Conservation (phyloP, 2,888 invertebrate genomes). For the Agrotis puta region DNA sequence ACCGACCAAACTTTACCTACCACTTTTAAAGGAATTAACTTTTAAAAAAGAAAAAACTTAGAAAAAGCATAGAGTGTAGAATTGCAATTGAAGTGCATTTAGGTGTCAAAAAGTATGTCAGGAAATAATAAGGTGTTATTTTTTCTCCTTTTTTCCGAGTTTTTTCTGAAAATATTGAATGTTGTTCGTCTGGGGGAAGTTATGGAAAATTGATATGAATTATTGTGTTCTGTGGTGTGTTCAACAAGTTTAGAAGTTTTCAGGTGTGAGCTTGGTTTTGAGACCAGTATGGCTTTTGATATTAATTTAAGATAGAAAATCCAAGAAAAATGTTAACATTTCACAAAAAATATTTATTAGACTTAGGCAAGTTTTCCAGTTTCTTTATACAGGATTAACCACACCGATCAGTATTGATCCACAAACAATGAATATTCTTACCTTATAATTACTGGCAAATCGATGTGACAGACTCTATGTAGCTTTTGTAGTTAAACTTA, state of each 20-base stretch:
- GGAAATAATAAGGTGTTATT: constrained; percentile 36
- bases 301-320: too few species aligned
- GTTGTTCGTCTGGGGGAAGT: constrained; percentile 3
- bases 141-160: constrained; percentile 22
- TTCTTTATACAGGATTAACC: background rate
- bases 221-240: background rate
- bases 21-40: constrained; percentile 55
- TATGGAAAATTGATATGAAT: constrained; percentile 27
- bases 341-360: too few species aligned
- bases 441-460: constrained; percentile 12
- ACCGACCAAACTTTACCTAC: constrained; percentile 58
- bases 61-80: background rate
- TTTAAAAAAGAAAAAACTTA: too few species aligned
- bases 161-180: constrained; percentile 17
- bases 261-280: background rate
- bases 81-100: background rate
- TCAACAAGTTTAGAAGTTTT: constrained; percentile 23
- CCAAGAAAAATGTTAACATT: too few species aligned
- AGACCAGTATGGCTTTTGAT: too few species aligned
- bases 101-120: constrained; percentile 52
- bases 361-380: too few species aligned
- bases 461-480: background rate
- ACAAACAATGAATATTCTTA: constrained; percentile 15
- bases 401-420: constrained; percentile 29
- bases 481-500: background rate